These are phyloP conservation scores for Holcopasites calliopsidis DNA, from an alignment of 1,140 invertebrate species.

Conservation along the genomic window DNA sequence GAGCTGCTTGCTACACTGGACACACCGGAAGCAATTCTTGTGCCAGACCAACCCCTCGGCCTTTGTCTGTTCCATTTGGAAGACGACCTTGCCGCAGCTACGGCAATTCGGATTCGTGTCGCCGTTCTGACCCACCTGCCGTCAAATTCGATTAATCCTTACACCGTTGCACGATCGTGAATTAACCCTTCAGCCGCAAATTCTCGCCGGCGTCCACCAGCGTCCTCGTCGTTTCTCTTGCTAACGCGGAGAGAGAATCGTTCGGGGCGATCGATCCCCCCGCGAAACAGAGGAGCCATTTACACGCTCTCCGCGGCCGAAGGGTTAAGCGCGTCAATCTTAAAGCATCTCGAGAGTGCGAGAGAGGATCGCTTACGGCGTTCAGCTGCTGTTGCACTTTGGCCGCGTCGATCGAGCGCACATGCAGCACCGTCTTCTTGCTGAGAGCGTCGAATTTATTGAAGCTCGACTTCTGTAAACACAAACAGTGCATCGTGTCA, in stretches of 20 bases:
- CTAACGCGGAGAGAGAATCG: no score
- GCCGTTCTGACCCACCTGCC: constrained; percentile 75
- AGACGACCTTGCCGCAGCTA: constrained; percentile 92
- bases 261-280: constrained; percentile 12
- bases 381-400: constrained; percentile 86
- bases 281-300: constrained; percentile 23
- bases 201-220: neutral
- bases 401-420: constrained; percentile 83
- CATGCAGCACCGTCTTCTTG: constrained; percentile 85
- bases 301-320: constrained; percentile 20
- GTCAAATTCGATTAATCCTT: constrained; percentile 22
- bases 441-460: constrained; percentile 87
- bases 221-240: neutral
- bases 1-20: constrained; percentile 92
- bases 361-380: constrained; percentile 78
- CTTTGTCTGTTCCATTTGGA: constrained; percentile 96
- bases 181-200: constrained; percentile 4
- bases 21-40: constrained; percentile 94
- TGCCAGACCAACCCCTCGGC: constrained; percentile 93
- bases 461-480: constrained; percentile 87
- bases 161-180: neutral
- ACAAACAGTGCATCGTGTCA: constrained; percentile 38
- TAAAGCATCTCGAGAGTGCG: neutral
- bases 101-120: constrained; percentile 84
- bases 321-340: constrained; percentile 24